Evolutionary conservation across 2,113 vertebrate species (phyloP), one percentile per base, ranked within the genome.

Genomic region (Indicator maculatus): DNA sequence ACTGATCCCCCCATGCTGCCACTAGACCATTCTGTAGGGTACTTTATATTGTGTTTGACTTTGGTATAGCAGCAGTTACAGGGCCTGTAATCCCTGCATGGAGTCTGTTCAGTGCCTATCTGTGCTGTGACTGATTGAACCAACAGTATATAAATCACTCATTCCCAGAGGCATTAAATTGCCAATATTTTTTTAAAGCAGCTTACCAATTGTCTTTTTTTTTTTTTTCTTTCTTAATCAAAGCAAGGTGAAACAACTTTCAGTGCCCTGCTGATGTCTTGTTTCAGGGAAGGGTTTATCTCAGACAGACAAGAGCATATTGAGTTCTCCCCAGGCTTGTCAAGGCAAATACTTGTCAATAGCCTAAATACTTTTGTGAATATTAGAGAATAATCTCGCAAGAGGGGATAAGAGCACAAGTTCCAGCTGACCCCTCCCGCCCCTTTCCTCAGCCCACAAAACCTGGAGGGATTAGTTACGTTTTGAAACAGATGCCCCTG

Each of bases 301-400:
- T 91, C 16, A 53, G 91, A 16, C 12, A 63, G 78, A 50, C 13
- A 15, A 55, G 78, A 71, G 72, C 33, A 21, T 56, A 52, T 69
- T 0, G 1, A 64, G 65, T 75, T 94, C 74, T 92, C 58, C 17
- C 6, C 1, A 4, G 94, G 58, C 79, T 92, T 95, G 76, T 93
- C 90, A 85, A 83, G 91, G 79, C 90, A 93, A 93, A 94, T 88
- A 67, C 64, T 91, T 95, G 78, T 63, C 90, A 93, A 20, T 84
- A 82, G 33, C 41, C 59, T 85, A 60, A 94, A 92, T 84, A 86
- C 83, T 94, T 92, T 38, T 31, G 80, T 75, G 78, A 92, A 91
- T 95, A 91, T 96, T 89, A 67, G 56, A 80, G 88, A 94, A 88
- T 86, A 91, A 90, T 88, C 73, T 92, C n/a, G 50, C 53, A 69